A percentile compares a stretch with the other conserved stretches of the same genome.
Evolutionary conservation across 2,113 vertebrate species (phyloP).

Genomic region (Tonatia bakeri): DNA sequence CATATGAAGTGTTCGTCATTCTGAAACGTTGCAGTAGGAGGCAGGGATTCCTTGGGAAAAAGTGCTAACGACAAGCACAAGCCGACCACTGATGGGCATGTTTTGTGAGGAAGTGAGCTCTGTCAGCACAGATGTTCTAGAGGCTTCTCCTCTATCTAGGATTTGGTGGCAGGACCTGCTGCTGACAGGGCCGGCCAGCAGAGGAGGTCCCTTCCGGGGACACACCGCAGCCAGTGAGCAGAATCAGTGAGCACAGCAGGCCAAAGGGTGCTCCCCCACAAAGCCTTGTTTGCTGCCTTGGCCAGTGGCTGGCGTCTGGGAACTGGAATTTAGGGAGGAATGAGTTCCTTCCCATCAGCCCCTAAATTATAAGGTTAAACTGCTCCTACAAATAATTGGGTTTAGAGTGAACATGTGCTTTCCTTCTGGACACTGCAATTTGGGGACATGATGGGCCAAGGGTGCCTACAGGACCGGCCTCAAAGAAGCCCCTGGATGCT

Average conservation of each 20-base stretch:
- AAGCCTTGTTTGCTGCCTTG: neutral
- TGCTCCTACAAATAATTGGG: too few species aligned
- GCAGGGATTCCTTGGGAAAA: neutral
- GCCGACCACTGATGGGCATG: rapidly evolving
- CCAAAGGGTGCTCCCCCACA: neutral
- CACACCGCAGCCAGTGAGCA: rapidly evolving
- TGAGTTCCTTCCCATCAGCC: neutral
- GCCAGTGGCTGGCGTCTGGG: neutral
- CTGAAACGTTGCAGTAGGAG: neutral
- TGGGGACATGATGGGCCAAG: neutral
- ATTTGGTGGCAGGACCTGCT: neutral
- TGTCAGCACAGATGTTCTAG: neutral
- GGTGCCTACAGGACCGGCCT: neutral
- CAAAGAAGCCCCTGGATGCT: neutral
- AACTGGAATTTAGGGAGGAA: neutral
- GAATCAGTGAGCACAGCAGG: too few species aligned
- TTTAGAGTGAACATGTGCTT: neutral
- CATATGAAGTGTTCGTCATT: neutral
- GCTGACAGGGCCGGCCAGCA: neutral
- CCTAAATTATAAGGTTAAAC: neutral
- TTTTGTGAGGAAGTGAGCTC: neutral
- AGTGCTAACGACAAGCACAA: neutral
- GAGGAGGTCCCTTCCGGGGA: neutral
- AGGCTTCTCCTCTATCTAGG: neutral
- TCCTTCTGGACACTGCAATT: neutral